A percentile compares a stretch with the other conserved stretches of the same genome.
These are phyloP conservation scores for Zele albiditarsus DNA, from an alignment of 2,888 invertebrate genomes.

Conservation along the genomic window DNA sequence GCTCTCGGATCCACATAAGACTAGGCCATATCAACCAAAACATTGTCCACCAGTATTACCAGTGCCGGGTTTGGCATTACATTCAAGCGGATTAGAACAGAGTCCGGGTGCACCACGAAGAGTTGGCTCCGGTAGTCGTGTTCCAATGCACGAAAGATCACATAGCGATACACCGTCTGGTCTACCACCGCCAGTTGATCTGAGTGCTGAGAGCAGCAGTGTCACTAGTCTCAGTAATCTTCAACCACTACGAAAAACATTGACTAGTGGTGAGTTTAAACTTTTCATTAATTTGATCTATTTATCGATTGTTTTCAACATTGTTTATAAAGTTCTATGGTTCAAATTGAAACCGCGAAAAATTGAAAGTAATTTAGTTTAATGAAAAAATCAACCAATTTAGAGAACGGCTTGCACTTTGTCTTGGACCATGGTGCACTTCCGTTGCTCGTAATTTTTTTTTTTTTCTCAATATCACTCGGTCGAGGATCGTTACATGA, in stretches of 20 bases:
- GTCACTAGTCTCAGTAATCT: conserved; percentile 94
- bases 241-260: conserved; percentile 86
- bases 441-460: conserved; percentile 55
- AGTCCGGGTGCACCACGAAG: conserved; percentile 76
- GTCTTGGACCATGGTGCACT: conserved; percentile 57
- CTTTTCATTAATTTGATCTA: conserved; percentile 25
- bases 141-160: conserved; percentile 87
- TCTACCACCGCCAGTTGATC: conserved; percentile 85
- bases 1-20: conserved; percentile 90
- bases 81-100: conserved; percentile 73
- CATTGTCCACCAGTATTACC: conserved; percentile 78
- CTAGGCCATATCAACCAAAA: conserved; percentile 90
- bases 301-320: conserved; percentile 30
- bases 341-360: neutral
- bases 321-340: conserved; percentile 37
- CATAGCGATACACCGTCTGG: conserved; percentile 92
- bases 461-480: conserved; percentile 29
- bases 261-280: conserved; percentile 78
- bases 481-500: conserved; percentile 49
- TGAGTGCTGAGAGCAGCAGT: conserved; percentile 96
- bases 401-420: conserved; percentile 52
- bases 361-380: neutral
- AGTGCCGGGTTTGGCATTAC: conserved; percentile 77
- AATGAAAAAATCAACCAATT: conserved; percentile 28
- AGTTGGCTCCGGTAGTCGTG: conserved; percentile 75